Conservation (phyloP, 2,113 vertebrate genomes). For the Aviceda subcristata region DNA sequence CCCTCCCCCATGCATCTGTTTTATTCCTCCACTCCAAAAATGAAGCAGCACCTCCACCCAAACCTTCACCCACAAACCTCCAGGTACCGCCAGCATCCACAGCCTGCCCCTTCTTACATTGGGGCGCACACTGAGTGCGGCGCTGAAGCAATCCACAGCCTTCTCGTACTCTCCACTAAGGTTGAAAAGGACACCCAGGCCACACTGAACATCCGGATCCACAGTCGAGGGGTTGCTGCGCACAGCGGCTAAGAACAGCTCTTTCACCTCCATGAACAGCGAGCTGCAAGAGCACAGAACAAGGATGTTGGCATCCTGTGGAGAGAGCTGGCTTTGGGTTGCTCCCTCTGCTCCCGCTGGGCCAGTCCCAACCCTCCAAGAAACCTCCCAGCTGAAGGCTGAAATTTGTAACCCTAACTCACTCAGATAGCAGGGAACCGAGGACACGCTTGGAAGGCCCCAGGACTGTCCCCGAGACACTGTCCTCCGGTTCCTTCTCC, state of each 20-base stretch:
- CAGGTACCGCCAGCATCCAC: neutral
- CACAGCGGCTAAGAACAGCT: conserved; percentile 90
- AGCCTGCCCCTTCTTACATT: conserved; percentile 75
- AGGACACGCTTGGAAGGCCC: conserved; percentile 82
- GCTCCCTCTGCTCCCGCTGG: neutral
- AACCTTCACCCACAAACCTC: neutral
- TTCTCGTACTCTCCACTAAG: conserved; percentile 97
- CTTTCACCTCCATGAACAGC: conserved; percentile 89
- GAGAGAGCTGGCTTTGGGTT: neutral
- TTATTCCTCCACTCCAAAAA: neutral
- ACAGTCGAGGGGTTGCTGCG: conserved; percentile 82
- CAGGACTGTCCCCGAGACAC: conserved; percentile 15
- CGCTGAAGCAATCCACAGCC: conserved; percentile 95
- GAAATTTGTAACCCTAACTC: conserved; percentile 62
- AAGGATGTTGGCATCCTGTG: neutral
- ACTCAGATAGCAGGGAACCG: conserved; percentile 92
- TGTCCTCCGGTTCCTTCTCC: conserved; percentile 53
- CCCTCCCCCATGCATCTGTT: neutral
- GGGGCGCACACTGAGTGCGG: conserved; percentile 88
- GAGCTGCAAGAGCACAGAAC: conserved; percentile 72
- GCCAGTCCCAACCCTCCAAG: neutral
- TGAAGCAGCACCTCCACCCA: neutral
- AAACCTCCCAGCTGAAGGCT: neutral
- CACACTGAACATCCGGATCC: conserved; percentile 96
- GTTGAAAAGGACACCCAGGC: conserved; percentile 96